phyloP scores from a whole-genome alignment of 2,797 vertebrate species.

The Siniperca obscura region DNA sequence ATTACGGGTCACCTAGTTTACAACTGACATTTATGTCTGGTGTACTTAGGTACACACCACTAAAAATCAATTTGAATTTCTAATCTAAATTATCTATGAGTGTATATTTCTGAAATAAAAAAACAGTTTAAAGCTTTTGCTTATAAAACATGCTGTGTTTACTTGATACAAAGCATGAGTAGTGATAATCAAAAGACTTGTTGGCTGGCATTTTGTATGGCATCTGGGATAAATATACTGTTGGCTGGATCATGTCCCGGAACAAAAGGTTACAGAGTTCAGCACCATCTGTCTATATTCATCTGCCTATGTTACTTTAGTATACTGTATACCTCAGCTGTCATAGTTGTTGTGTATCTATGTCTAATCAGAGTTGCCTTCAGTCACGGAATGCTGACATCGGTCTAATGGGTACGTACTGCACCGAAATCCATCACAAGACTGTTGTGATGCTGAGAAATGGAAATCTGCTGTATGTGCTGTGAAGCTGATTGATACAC shows the following conservation, averaged over 20 bases:
- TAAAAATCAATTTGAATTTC: not conserved
- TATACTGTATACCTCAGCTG: constrained; percentile 50
- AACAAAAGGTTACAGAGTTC: constrained; percentile 77
- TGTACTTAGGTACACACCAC: not conserved
- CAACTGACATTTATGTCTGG: not conserved
- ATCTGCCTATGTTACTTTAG: constrained; percentile 52
- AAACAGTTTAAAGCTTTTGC: not conserved
- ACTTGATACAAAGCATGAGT: not conserved
- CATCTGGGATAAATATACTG: constrained; percentile 33
- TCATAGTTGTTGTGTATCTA: constrained; percentile 34
- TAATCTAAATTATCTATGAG: not conserved
- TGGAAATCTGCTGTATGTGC: constrained; percentile 28
- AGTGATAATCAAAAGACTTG: not conserved
- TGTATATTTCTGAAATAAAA: not conserved
- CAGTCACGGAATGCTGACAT: constrained; percentile 42
- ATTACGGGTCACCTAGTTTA: constrained; percentile 4
- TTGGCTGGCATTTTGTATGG: constrained; percentile 30
- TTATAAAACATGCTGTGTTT: not conserved
- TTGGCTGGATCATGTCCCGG: constrained; percentile 50
- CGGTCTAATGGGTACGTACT: constrained; percentile 38
- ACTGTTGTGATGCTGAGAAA: constrained; percentile 13
- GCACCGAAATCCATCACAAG: constrained; percentile 34
- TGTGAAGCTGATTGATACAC: constrained; percentile 15
- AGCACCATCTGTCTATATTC: constrained; percentile 66
- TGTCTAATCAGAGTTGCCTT: constrained; percentile 40